These are phyloP conservation scores for Larimichthys polyactis DNA, from an alignment of 2,113 vertebrate species.

Conservation along the genomic window DNA sequence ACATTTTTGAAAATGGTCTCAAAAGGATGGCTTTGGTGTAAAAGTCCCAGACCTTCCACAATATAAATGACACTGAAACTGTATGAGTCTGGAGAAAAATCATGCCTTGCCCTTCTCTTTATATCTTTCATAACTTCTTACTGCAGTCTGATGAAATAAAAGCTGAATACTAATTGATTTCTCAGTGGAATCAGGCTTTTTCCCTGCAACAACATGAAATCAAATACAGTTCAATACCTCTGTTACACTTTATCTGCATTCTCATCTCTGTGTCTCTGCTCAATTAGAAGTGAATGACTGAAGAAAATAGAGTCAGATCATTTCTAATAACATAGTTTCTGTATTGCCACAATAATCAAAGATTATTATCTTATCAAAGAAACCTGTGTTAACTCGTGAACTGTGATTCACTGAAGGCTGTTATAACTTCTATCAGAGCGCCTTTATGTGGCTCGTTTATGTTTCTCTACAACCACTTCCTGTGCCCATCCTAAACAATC, in stretches of 20 bases:
- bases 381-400: constrained; percentile 7
- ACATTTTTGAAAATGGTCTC: constrained; percentile 30
- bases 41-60: constrained; percentile 15
- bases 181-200: constrained; percentile 40
- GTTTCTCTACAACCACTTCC: constrained; percentile 20
- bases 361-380: constrained; percentile 30
- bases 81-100: constrained; percentile 32
- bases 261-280: constrained; percentile 10
- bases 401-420: not conserved
- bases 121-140: constrained; percentile 37
- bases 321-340: constrained; percentile 18
- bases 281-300: constrained; percentile 41
- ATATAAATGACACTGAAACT: constrained; percentile 27
- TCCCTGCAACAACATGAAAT: constrained; percentile 39
- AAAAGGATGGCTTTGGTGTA: not conserved
- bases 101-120: constrained; percentile 22
- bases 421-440: constrained; percentile 15
- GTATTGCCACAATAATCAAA: constrained; percentile 13
- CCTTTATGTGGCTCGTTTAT: constrained; percentile 41
- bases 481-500: constrained; percentile 7
- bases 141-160: constrained; percentile 62
- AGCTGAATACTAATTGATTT: constrained; percentile 59
- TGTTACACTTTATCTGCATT: constrained; percentile 36
- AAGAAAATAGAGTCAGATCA: constrained; percentile 16
- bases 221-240: constrained; percentile 45